Evolutionary conservation across 2,113 vertebrate species (phyloP), one percentile per base, ranked within the genome.

Genomic region (Pelusios castaneus): DNA sequence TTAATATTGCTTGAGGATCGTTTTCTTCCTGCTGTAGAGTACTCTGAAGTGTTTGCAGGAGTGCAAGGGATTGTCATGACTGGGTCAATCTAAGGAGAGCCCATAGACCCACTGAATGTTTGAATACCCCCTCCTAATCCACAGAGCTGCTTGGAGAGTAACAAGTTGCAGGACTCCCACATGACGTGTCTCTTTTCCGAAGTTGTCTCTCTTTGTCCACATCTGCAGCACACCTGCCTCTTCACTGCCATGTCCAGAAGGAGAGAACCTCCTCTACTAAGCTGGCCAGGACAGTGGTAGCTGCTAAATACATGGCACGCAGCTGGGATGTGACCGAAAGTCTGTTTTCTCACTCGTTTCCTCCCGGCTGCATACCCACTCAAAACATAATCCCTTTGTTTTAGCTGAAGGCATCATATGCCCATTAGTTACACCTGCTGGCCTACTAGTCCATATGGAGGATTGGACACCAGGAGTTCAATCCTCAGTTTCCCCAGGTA

Each of bases 1-100:
- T 96, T 91, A 92, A 96, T 95, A 89, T 90, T 92, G 56, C 82
- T 91, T 86, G 73, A 94, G 90, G 90, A 90, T 93, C 80, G 87
- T 85, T 95, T 95, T 94, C 89, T 95, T n/a, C 56, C 78, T 95
- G 87, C 25, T 38, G 34, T 29, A 82, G 87, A 87, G 55, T 38
- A 70, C 63, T n/a, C 16, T n/a, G 75, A 91, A 51, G 82, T n/a
- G 8, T 24, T 90, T 87, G 24, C 84, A 63, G 31, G 31, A 63
- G 92, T 14, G 8, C 47, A 60, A 83, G 78, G 70, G 31, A 4
- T 83, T 90, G 52, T 77, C 75, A 34, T 6, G 51, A 55, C 34
- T 54, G 25, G 79, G 31, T 63, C 0, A 3, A 82, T 51, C 86
- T 45, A 78, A 45, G 41, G 49, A 91, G 45, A 87, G 84, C 82